Conservation (phyloP, 2,888 invertebrate genomes). For the Erebia ligea region DNA sequence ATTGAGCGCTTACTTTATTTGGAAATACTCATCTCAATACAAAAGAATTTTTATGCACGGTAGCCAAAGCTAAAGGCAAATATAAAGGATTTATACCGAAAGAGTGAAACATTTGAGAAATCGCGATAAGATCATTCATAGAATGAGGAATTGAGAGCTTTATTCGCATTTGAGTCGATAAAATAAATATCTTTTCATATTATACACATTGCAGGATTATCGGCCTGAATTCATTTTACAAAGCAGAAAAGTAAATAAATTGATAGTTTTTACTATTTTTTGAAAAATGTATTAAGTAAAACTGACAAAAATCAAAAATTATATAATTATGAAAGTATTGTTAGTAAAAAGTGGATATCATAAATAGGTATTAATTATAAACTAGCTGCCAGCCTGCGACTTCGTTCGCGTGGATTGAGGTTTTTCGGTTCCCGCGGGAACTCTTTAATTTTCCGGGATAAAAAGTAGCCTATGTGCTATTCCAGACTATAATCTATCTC, state of each 20-base stretch:
- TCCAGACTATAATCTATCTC: too few relatives aligned
- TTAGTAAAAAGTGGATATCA: too few relatives aligned
- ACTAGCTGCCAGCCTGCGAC: too few relatives aligned
- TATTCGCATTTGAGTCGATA: slow-evolving; percentile 71
- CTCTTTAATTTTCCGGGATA: too few relatives aligned
- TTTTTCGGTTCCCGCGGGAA: too few relatives aligned
- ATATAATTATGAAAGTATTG: too few relatives aligned
- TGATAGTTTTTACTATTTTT: not conserved
- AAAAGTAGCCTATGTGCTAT: too few relatives aligned
- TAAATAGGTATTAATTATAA: too few relatives aligned
- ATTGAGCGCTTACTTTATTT: slow-evolving; percentile 41
- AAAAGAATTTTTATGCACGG: slow-evolving; percentile 66
- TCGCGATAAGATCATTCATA: slow-evolving; percentile 78
- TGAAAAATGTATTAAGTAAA: too few relatives aligned
- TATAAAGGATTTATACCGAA: slow-evolving; percentile 77
- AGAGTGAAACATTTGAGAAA: slow-evolving; percentile 76
- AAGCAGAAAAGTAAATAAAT: not conserved
- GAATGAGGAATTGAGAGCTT: slow-evolving; percentile 73
- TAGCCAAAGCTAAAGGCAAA: slow-evolving; percentile 48
- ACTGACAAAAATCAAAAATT: too few relatives aligned
- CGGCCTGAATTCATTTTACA: slow-evolving; percentile 23
- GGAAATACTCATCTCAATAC: slow-evolving; percentile 62
- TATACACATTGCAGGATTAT: slow-evolving; percentile 43
- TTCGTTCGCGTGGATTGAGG: too few relatives aligned
- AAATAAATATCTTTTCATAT: slow-evolving; percentile 67